A percentile compares a stretch with the other conserved stretches of the same genome.
Conservation (phyloP, 2,113 vertebrate genomes). For the Lonchura striata region DNA sequence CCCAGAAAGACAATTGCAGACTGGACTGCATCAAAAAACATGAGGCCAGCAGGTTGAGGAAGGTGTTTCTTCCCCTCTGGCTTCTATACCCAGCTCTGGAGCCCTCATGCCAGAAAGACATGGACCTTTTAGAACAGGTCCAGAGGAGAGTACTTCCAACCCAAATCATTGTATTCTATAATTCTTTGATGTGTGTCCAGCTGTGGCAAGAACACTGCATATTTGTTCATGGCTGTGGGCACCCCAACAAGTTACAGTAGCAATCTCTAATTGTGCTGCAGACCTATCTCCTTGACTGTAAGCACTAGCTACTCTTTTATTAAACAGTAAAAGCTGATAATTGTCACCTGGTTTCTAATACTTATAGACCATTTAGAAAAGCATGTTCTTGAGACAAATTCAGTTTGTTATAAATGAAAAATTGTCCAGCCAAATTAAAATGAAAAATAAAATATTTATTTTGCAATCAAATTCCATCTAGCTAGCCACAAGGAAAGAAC, state of each 20-base stretch:
- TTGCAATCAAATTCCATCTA: too few relatives aligned
- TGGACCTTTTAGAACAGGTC: not conserved
- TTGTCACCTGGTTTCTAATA: not conserved
- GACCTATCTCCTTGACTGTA: not conserved
- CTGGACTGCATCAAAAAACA: not conserved
- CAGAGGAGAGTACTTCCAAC: not conserved
- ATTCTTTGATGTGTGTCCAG: not conserved
- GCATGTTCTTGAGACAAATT: too few relatives aligned
- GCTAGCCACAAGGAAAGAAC: too few relatives aligned
- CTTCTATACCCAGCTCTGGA: not conserved
- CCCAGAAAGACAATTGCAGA: not conserved
- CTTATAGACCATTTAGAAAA: not conserved
- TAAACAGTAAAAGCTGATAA: not conserved
- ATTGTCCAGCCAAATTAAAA: too few relatives aligned
- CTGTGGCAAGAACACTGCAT: not conserved
- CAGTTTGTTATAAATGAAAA: too few relatives aligned
- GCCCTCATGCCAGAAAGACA: not conserved
- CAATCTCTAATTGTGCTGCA: not conserved
- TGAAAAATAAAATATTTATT: too few relatives aligned
- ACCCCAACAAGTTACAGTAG: not conserved
- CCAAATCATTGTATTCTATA: not conserved
- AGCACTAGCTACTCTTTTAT: not conserved
- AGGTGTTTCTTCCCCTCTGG: not conserved
- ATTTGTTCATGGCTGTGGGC: rapidly evolving
- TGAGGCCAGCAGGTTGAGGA: rapidly evolving